Base-by-base conservation (phyloP, 2,888 invertebrate species). In the Brachylomia viminalis region DNA sequence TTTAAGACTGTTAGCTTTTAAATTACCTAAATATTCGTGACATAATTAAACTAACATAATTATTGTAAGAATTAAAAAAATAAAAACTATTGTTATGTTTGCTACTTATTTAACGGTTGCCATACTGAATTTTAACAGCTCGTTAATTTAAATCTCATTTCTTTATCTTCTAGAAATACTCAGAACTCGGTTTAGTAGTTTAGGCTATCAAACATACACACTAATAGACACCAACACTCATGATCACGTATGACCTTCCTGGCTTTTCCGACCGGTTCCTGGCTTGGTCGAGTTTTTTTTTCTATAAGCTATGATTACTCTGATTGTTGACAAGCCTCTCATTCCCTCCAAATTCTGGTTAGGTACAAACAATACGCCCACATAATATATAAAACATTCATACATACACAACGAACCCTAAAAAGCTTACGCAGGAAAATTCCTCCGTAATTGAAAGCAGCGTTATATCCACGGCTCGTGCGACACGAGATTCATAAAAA, bases 401-500 rank as follows among this genome's bases (percentile, higher is more conserved):
- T 30, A 67, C 17, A 49, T 23, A 70, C 45, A 72, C 52, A 59
- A 27, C 2, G 54, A 17, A 73, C 47, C 52, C 69, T 80, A 72
- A 76, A 85, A 82, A 69, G 72, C 70, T 56, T 59, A 65, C 66
- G 30, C 42, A 49, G 49, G 64, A 74, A 83, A 82, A 86, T 87
- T 83, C 77, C 59, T 33, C 61, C 65, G 80, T 84, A 87, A 87
- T 87, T 88, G 85, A 87, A 82, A 67, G 42, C 54, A 38, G 71
- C 66, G 70, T 75, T 82, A 84, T 79, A 64, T 56, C 45, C 61
- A 61, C 64, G 38, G 33, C 59, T 74, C 61, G 38, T 52, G 72
- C 77, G 54, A 69, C 56, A 75, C 81, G 76, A 70, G 82, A 85
- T 80, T 87, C 85, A 87, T 84, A 88, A 87, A 86, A 86, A 89